A percentile compares a stretch with the other conserved stretches of the same genome.
phyloP scores from a whole-genome alignment of 2,113 vertebrate genomes.

The Chrysemys picta region DNA sequence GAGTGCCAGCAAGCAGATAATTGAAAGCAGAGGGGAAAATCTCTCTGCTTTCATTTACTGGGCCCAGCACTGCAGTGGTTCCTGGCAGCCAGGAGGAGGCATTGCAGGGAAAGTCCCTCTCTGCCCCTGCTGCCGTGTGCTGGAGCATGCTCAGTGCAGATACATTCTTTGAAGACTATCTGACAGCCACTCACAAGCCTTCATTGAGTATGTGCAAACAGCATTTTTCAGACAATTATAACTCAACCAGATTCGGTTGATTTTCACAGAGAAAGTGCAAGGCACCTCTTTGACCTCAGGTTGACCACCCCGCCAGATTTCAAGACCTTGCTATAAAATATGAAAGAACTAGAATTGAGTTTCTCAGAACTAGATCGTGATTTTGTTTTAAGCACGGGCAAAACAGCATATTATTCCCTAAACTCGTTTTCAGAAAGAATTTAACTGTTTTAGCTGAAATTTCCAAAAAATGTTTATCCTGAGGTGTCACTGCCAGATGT shows the following conservation, averaged over 20 bases:
- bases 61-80: slow-evolving; percentile 32
- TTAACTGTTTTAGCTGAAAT: not conserved
- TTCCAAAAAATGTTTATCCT: not conserved
- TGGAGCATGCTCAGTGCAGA: slow-evolving; percentile 57
- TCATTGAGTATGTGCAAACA: slow-evolving; percentile 13
- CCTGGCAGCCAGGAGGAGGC: slow-evolving; percentile 10
- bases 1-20: not conserved
- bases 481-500: not conserved
- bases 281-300: not conserved
- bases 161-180: slow-evolving; percentile 14
- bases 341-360: not conserved
- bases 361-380: not conserved
- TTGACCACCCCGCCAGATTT: not conserved
- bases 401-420: not conserved
- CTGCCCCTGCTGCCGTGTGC: not conserved
- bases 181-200: slow-evolving; percentile 2
- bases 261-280: slow-evolving; percentile 27
- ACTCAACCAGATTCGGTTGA: slow-evolving; percentile 44
- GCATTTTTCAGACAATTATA: slow-evolving; percentile 3
- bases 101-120: too few relatives aligned
- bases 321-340: not conserved
- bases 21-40: not conserved
- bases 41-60: not conserved
- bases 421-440: not conserved
- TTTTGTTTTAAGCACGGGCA: not conserved